Base-by-base conservation (phyloP, 2,888 invertebrate species). In the Eristalis tenax region DNA sequence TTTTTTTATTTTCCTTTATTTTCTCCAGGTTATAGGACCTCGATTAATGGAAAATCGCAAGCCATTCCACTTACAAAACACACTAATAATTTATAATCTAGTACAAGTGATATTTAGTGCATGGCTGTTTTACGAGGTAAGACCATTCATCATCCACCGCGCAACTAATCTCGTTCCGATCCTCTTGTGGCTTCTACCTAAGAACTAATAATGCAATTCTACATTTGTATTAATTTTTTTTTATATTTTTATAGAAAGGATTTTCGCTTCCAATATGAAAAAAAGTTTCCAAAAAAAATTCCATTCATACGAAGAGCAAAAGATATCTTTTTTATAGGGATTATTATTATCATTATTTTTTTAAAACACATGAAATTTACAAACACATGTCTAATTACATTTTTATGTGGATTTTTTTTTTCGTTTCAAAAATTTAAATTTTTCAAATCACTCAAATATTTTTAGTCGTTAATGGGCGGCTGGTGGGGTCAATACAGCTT, bases 91-190 rank as follows among this genome's bases (percentile, higher is more conserved):
- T 89, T 98, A 97, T 94, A 98, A 98, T 94, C 95, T 98, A 91
- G 94, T 95, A 91, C 98, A 98, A 97, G 97, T 98, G 90, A 90
- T 97, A 90, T 97, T 98, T 94, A 98, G 98, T 91, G 94, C 96
- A 90, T 98, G 97, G 96, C 94, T 98, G 90, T 98, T 98, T 94
- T 96, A 97, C 94, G 97, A 98, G 97, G 98, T 98, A 95, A 95
- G 94, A 93, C 74, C n/a, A 15, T 43, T 56, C 76, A 76, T 70
- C 43, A 59, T 75, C 18, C 83, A 87, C 43, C 82, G 65, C 64
- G 61, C 35, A 77, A 73, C 81, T 77, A 77, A 56, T 73, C 75
- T 87, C 86, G 78, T 75, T 57, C 28, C 75, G 63, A 71, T 83
- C 73, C 80, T 87, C 83, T 86, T 87, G 82, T 83, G 79, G 71